Conservation (phyloP, 2,113 vertebrate genomes). For the Eubucco bourcierii region DNA sequence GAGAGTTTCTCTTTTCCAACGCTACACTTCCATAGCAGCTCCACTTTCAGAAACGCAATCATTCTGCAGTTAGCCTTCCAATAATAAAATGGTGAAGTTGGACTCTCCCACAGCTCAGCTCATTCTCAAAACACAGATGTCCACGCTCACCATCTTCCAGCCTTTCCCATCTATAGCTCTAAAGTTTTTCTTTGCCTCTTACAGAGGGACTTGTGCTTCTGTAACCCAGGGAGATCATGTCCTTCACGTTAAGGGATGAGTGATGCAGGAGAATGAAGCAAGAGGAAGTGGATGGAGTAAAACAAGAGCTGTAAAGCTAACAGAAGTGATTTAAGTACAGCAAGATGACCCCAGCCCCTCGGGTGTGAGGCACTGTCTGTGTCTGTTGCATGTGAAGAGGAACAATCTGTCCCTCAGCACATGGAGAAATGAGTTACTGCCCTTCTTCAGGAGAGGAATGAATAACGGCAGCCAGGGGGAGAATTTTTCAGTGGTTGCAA, state of each 20-base stretch:
- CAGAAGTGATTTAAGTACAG: slow-evolving; percentile 2
- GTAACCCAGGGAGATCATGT: background rate
- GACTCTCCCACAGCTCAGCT: background rate
- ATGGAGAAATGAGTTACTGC: background rate
- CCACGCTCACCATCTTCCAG: background rate
- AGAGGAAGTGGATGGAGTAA: background rate
- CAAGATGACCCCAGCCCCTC: background rate
- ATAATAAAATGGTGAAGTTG: background rate
- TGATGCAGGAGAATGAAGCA: background rate
- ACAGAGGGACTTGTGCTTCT: background rate
- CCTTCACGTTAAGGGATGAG: background rate
- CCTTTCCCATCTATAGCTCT: background rate
- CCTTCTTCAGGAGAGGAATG: slow-evolving; percentile 5
- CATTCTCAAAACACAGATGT: background rate
- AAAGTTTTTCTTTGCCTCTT: background rate
- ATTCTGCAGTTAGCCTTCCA: background rate
- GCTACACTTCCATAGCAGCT: background rate
- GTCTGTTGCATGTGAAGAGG: background rate
- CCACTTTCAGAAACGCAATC: background rate
- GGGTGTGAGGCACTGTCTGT: background rate
- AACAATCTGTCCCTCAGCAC: background rate
- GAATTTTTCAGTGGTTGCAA: background rate
- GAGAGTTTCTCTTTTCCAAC: background rate
- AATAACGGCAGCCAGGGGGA: background rate
- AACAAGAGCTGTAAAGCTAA: background rate